Conservation (phyloP, 1,140 invertebrate genomes). For the Apis cerana region DNA sequence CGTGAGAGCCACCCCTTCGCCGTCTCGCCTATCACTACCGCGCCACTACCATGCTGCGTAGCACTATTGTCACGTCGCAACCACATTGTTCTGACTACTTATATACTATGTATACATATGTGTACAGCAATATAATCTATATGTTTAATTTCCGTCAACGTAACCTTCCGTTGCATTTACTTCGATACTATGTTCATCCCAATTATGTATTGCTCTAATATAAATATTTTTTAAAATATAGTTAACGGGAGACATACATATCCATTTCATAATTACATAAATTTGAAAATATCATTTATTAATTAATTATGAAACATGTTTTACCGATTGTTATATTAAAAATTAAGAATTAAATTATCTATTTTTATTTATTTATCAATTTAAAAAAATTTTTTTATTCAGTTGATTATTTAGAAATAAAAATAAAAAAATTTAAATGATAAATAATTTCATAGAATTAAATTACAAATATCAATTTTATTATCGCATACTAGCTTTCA, state of each 20-base stretch:
- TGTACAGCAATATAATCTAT: too few relatives aligned
- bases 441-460: too few relatives aligned
- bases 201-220: too few relatives aligned
- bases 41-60: background rate
- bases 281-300: too few relatives aligned
- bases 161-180: constrained; percentile 20
- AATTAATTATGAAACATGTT: too few relatives aligned
- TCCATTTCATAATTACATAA: too few relatives aligned
- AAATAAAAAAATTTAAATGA: too few relatives aligned
- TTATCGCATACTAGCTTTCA: background rate
- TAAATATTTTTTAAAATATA: background rate
- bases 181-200: background rate
- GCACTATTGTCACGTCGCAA: background rate
- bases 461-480: too few relatives aligned
- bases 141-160: background rate
- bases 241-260: background rate
- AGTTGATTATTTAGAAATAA: background rate
- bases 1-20: constrained; percentile 58
- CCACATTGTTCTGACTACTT: background rate
- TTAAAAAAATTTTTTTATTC: background rate
- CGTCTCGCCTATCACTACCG: background rate
- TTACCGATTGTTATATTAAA: too few relatives aligned
- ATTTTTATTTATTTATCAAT: background rate
- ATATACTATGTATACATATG: background rate
- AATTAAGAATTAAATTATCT: too few relatives aligned